Percentiles rank a stretch among this genome's conserved stretches.
Evolutionary conservation across 37 sponge, comb jelly and placozoan species (phyloP).

Genomic region (Theonella swinhoei): DNA sequence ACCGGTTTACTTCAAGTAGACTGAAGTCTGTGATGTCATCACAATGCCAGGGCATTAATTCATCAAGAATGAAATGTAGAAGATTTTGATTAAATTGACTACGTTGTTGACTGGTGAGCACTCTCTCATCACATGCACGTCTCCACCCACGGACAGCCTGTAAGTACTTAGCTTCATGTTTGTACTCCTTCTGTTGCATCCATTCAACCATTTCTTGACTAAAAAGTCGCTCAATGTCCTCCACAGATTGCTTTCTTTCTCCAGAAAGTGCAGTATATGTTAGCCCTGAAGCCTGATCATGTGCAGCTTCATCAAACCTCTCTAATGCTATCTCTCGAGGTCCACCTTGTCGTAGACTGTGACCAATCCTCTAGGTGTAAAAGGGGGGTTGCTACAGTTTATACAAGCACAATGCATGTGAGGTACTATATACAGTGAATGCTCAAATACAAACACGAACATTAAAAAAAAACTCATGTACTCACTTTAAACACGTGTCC

Average conservation of each 20-base stretch:
- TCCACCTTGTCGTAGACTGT: neutral
- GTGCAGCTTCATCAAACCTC: neutral
- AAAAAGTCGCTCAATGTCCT: neutral
- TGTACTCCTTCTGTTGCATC: neutral
- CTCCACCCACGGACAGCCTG: neutral
- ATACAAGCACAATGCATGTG: too few species aligned
- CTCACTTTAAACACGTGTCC: slow-evolving; percentile 32
- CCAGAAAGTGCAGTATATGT: neutral
- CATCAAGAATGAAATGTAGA: neutral
- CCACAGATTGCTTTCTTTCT: neutral
- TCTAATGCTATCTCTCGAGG: neutral
- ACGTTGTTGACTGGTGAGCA: neutral
- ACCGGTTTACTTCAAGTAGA: neutral
- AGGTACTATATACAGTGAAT: too few species aligned
- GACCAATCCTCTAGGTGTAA: neutral
- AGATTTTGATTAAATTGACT: neutral
- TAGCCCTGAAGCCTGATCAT: neutral
- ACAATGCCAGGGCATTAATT: neutral
- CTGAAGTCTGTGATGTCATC: neutral
- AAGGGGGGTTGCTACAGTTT: too few species aligned
- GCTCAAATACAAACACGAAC: too few species aligned
- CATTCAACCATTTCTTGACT: neutral
- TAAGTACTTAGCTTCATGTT: neutral
- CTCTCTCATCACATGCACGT: neutral
- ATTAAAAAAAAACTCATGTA: too few species aligned